Conservation (phyloP, 2,888 invertebrate genomes). For the Cryptus viduatorius region DNA sequence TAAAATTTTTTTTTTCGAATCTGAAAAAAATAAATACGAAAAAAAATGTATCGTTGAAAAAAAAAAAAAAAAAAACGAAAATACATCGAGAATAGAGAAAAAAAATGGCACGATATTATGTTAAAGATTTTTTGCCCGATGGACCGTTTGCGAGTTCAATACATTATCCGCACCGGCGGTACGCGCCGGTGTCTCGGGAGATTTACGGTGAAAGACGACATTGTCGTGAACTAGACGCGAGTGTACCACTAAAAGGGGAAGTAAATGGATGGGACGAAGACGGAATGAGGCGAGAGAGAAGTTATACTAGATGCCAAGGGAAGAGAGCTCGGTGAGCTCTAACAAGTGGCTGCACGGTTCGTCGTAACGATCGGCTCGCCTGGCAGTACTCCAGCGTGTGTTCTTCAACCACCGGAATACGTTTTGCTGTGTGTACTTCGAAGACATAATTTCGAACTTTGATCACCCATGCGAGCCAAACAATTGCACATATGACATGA, state of each 20-base stretch:
- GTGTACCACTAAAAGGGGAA: conserved; percentile 13
- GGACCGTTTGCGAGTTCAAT: neutral
- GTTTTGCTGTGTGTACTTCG: conserved; percentile 2
- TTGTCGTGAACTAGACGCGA: neutral
- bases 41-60: neutral
- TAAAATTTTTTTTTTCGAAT: too few relatives aligned
- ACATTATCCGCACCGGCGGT: neutral
- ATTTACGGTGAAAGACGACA: neutral
- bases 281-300: conserved; percentile 47
- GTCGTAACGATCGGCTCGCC: conserved; percentile 78
- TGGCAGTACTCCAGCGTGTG: conserved; percentile 70
- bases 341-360: conserved; percentile 78
- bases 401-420: conserved; percentile 37
- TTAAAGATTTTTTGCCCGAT: neutral
- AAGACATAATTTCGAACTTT: neutral
- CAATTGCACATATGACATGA: neutral
- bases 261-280: conserved; percentile 23
- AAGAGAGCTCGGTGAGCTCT: conserved; percentile 71
- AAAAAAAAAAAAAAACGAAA: neutral
- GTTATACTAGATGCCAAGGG: neutral
- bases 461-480: neutral
- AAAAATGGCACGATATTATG: neutral
- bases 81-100: neutral
- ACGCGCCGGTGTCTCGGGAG: neutral
- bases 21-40: too few relatives aligned